Base-by-base conservation (phyloP, 1,140 invertebrate species). In the Rhyzopertha dominica region DNA sequence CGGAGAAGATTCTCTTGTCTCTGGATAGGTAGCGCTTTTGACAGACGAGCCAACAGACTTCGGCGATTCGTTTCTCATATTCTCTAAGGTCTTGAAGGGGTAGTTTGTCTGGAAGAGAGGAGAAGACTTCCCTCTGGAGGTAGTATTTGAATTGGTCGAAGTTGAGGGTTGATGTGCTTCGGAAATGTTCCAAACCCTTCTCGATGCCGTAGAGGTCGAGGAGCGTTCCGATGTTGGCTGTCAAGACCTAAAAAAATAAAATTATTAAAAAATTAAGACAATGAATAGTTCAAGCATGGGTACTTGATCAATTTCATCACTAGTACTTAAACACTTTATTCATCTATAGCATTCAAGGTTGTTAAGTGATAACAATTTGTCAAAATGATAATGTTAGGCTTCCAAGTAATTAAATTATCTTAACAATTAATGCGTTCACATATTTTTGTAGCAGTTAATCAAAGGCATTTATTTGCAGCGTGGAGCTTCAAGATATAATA, bases 11-110 rank as follows among this genome's bases (percentile, higher is more conserved):
- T 1, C 74, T 67, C 51, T 77, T 71, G 26, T 79, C 73, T 43
- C 78, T 65, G 2, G 70, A 58, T 5, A 81, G 51, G 47, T 77
- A 81, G 20, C 73, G 72, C 59, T 78, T 81, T 19, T 77, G 74
- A 58, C 84, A 88, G 1, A 89, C 74, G 29, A 85, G 65, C 87
- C 87, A 90, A 60, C 85, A 87, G 19, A 80, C 72, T 61, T 79
- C 74, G 41, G 79, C 77, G 20, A 81, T 78, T 53, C 74, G 73
- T 48, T 70, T 73, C 68, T 81, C 75, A 56, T 74, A 77, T 19
- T 73, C 66, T 48, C 74, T 70, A 12, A 79, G 59, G 26, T 74
- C 70, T 1, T 72, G 63, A 5, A 77, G 48, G 12, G 71, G 73
- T 2, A 78, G 52, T 9, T 74, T 74, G 28, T 78, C 74, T 13